Conservation (phyloP, 2,113 vertebrate genomes). For the Aldabrachelys gigantea region DNA sequence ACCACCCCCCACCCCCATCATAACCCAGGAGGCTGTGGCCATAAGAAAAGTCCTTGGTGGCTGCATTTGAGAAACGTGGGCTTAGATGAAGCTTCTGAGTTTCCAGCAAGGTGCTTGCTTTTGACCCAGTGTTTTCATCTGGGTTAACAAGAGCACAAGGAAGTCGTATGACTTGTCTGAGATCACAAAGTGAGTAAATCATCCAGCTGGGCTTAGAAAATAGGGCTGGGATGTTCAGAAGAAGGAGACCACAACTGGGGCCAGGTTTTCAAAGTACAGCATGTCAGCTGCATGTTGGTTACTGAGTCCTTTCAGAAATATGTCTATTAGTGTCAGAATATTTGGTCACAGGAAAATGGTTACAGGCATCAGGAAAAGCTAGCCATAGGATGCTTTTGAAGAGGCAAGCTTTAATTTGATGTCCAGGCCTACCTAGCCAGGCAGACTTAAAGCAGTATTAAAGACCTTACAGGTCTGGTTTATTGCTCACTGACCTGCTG, state of each 20-base stretch:
- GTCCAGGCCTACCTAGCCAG: not conserved
- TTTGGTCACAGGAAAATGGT: not conserved
- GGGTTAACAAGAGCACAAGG: not conserved
- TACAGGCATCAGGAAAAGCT: not conserved
- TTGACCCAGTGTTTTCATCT: not conserved
- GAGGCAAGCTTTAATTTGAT: not conserved
- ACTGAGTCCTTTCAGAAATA: not conserved
- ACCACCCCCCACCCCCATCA: no score
- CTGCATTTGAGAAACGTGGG: no score
- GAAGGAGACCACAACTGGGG: not conserved
- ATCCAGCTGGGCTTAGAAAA: not conserved
- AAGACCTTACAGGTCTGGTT: not conserved
- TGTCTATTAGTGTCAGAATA: not conserved
- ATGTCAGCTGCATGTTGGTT: not conserved
- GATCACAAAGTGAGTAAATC: not conserved
- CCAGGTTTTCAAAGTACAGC: not conserved
- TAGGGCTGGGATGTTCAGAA: not conserved
- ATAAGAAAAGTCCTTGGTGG: no score
- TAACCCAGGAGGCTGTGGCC: no score
- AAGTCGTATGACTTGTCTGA: not conserved
- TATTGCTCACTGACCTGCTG: not conserved
- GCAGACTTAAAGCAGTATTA: not conserved
- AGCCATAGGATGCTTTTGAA: not conserved
- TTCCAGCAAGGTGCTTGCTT: not conserved
- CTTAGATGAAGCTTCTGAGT: not conserved